Percentiles rank a stretch among this genome's conserved stretches.
These are phyloP conservation scores for Eupithecia inturbata DNA, from an alignment of 2,888 invertebrate genomes.

Conservation along the genomic window DNA sequence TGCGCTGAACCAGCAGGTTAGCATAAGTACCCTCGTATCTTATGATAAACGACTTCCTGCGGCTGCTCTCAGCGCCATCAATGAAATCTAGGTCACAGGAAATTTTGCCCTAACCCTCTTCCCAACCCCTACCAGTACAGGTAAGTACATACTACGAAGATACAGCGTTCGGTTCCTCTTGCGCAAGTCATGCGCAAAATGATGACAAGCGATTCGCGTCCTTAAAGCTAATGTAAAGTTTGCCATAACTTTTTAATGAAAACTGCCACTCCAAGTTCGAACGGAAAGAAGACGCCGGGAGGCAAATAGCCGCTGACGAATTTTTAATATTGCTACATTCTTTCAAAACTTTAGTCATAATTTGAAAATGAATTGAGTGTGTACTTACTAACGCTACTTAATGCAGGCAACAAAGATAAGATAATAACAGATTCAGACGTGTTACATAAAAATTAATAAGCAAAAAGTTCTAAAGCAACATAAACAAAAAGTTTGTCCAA, in stretches of 20 bases:
- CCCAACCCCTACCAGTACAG: slow-evolving; percentile 37
- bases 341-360: not conserved
- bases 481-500: slow-evolving; percentile 46
- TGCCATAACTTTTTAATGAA: slow-evolving; percentile 56
- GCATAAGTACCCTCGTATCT: slow-evolving; percentile 45
- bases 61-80: slow-evolving; percentile 43
- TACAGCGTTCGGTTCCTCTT: slow-evolving; percentile 62
- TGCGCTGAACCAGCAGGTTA: slow-evolving; percentile 39
- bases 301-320: slow-evolving; percentile 18
- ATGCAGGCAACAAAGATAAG: not conserved
- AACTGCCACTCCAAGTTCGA: slow-evolving; percentile 49
- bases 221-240: slow-evolving; percentile 55
- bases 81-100: slow-evolving; percentile 73
- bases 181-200: slow-evolving; percentile 76
- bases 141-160: slow-evolving; percentile 41
- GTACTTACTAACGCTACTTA: not conserved
- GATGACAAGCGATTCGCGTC: slow-evolving; percentile 52
- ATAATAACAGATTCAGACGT: slow-evolving; percentile 20
- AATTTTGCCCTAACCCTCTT: slow-evolving; percentile 59
- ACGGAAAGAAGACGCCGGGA: slow-evolving; percentile 40
- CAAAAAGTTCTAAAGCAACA: slow-evolving; percentile 27
- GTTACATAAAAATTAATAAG: slow-evolving; percentile 23
- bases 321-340: slow-evolving; percentile 26
- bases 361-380: not conserved
- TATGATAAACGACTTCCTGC: slow-evolving; percentile 51